Evolutionary conservation across 2,888 invertebrate genomes (phyloP).

Genomic region (Drosophila hawaiiensis): DNA sequence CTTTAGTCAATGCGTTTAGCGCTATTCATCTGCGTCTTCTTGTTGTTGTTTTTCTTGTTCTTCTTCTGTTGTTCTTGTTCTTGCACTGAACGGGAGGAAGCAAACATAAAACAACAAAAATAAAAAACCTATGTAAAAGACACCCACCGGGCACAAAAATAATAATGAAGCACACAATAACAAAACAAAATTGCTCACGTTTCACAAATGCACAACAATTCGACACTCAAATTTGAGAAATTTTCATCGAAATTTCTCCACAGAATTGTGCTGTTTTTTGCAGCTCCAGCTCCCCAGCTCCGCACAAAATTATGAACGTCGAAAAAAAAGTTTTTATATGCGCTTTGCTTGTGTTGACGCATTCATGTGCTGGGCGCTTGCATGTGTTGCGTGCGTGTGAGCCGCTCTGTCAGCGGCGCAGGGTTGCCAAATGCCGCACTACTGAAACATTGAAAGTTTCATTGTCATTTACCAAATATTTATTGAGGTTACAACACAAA

Average conservation of each 20-base stretch:
- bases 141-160: slow-evolving; percentile 10
- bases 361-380: slow-evolving; percentile 43
- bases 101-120: slow-evolving; percentile 8
- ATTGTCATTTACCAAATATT: not conserved
- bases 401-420: slow-evolving; percentile 50
- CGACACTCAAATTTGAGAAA: slow-evolving; percentile 22
- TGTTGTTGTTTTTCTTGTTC: slow-evolving; percentile 6
- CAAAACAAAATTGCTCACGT: slow-evolving; percentile 32
- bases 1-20: slow-evolving; percentile 34
- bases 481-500: rapidly evolving
- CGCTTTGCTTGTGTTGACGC: slow-evolving; percentile 46
- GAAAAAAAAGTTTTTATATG: slow-evolving; percentile 53
- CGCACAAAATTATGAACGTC: slow-evolving; percentile 70
- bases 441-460: not conserved
- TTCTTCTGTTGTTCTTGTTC: slow-evolving; percentile 26
- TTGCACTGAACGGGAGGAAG: slow-evolving; percentile 25
- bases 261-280: slow-evolving; percentile 29
- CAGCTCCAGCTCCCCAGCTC: slow-evolving; percentile 43
- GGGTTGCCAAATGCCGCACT: slow-evolving; percentile 47
- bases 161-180: slow-evolving; percentile 35
- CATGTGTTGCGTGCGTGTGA: slow-evolving; percentile 65
- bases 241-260: slow-evolving; percentile 16
- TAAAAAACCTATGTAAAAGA: slow-evolving; percentile 8
- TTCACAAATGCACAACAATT: slow-evolving; percentile 18
- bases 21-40: slow-evolving; percentile 8